Percentiles rank a stretch among this genome's conserved stretches.
These are phyloP conservation scores for Nylanderia fulva DNA, from an alignment of 1,140 invertebrate genomes.

Conservation along the genomic window DNA sequence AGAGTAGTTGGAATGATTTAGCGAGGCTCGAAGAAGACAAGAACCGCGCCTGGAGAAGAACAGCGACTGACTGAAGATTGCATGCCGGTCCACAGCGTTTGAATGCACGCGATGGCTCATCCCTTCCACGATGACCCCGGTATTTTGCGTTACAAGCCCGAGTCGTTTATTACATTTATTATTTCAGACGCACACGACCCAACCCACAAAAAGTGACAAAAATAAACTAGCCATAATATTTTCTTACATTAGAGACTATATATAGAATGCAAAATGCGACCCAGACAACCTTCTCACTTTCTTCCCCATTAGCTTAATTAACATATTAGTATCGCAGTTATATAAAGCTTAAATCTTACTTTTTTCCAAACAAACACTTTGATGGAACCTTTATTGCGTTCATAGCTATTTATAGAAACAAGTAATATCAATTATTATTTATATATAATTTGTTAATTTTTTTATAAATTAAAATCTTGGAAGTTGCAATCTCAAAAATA, in stretches of 20 bases:
- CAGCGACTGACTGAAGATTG: conserved; percentile 30
- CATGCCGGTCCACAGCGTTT: conserved; percentile 5
- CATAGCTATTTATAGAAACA: background rate
- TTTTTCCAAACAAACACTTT: background rate
- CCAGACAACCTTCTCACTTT: background rate
- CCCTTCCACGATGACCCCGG: conserved; percentile 4
- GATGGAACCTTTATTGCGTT: too few species aligned
- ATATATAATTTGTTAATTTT: background rate
- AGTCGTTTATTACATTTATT: conserved; percentile 21
- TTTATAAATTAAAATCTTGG: background rate
- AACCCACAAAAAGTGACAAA: background rate
- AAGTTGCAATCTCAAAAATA: background rate
- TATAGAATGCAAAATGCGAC: background rate
- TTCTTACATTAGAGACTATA: background rate
- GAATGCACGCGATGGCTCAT: background rate
- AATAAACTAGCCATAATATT: background rate
- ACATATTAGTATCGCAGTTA: background rate
- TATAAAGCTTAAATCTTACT: background rate
- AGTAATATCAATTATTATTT: background rate
- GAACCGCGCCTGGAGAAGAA: background rate
- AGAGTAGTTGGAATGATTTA: background rate
- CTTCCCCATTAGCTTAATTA: conserved; percentile 22
- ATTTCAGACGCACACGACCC: background rate
- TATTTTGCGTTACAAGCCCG: background rate
- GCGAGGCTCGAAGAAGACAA: background rate